Base-by-base conservation (phyloP, 2,888 invertebrate species). In the Yponomeuta evonymella region DNA sequence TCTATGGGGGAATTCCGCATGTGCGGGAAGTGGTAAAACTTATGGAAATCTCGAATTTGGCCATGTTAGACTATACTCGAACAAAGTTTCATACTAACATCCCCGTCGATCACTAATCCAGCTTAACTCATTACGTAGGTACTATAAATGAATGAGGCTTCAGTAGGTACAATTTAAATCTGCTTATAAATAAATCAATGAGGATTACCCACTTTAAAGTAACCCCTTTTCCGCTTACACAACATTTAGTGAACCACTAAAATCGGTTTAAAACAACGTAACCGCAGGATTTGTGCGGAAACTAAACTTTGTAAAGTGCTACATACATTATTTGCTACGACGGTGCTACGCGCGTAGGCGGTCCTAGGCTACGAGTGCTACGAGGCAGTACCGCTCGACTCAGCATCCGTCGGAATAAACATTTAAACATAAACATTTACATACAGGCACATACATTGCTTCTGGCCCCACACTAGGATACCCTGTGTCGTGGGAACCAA, bases 271-370 rank as follows among this genome's bases (percentile, higher is more conserved):
- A 65, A 65, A 65, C 65, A 65, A 65, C 12, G 33, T 30, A 65
- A 29, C 65, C 65, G 33, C 23, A 58, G 51, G 51, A 58, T 58
- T 58, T 58, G 51, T 58, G 15, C 51, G 51, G 51, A 58, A 58
- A 15, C 51, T 58, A 58, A 58, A 58, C 15, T 58, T 58, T 10
- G 29, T n/a, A 65, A 65, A 9, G n/a, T 23, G 65, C 30, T 30
- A 65, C 65, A 65, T 63, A 63, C 29, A 65, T 65, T 65, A 65
- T 23, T 65, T 65, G 65, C 65, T 65, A 65, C 65, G 65, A 58
- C 65, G 30, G 30, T 65, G 65, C 65, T 65, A 65, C 65, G 65
- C 63, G 65, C 30, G 65, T 65, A 65, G 65, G 33, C 65, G 65
- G 29, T 65, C 30, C 33, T 29, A 2, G 29, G 65, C 65, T 33